Base-by-base conservation (phyloP, 1,140 invertebrate genomes). In the Saccostrea echinata region DNA sequence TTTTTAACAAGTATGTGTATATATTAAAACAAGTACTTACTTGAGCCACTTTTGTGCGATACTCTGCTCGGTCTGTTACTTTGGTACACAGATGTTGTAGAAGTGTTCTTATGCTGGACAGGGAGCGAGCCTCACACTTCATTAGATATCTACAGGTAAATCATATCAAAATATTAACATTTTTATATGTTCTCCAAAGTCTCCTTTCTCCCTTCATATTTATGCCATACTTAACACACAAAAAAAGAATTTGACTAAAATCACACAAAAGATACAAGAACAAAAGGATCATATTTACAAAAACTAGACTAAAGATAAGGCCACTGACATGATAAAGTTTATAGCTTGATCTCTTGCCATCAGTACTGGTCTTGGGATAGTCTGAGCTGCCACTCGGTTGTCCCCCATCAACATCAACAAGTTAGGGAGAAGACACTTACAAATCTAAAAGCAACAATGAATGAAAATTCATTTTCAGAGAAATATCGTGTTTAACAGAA, bases 41-140 rank as follows among this genome's bases (percentile, higher is more conserved):
- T 91, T 94, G 88, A 13, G 96, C 95, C 52, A 96, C 95, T 90
- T 95, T 96, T 53, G 94, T 94, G 86, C 96, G 92, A 43, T 95
- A 95, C 82, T 97, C 96, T 1, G 96, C 90, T 89, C 95, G 95
- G 80, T 97, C 96, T 21, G 96, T 96, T 85, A 96, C 96, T 68
- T 95, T 95, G 0, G 95, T 86, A 92, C 96, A 96, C 21, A 97
- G 84, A 24, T 96, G 95, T 84, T 97, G 96, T 24, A 97, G 92
- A 3, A 97, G 90, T 85, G 95, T 95, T 85, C 94, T 91, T 0
- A 96, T 93, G 3, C 94, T 95, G 27, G 88, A 68, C 57, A 95
- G 88, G 8, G 94, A 92, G 3, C 93, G 91, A 16, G 95, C 92
- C 82, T 95, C 93, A 57, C 95, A 87, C 24, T 92, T 86, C 33